Evolutionary conservation across 92 coral and sea anemone species (phyloP).

Genomic region (Phenganax stokvisi): DNA sequence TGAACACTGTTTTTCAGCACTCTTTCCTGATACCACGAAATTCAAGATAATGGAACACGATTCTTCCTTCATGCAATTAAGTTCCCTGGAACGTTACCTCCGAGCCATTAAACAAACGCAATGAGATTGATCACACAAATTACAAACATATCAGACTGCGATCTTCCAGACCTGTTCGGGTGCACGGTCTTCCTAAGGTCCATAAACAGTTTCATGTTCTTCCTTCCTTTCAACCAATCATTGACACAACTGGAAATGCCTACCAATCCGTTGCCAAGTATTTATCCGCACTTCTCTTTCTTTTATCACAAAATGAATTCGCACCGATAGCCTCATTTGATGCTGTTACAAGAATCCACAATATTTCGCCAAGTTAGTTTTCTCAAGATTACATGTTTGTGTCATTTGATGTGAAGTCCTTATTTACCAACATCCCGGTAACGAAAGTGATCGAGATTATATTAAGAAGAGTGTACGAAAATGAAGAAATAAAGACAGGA

Average conservation of each 20-base stretch:
- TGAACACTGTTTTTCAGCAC: not conserved
- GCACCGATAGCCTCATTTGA: conserved; percentile 20
- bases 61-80: not conserved
- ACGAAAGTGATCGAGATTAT: too few species aligned
- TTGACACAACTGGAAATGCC: conserved; percentile 23
- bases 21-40: conserved; percentile 9
- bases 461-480: not conserved
- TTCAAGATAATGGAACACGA: not conserved
- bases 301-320: conserved; percentile 32
- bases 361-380: not conserved
- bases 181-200: conserved; percentile 2
- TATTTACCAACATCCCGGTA: not conserved
- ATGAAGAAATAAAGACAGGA: conserved; percentile 31
- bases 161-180: conserved; percentile 2
- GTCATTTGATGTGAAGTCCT: not conserved
- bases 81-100: not conserved
- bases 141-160: not conserved
- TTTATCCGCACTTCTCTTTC: not conserved
- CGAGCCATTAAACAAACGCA: not conserved
- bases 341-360: conserved; percentile 10
- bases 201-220: conserved; percentile 5
- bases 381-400: not conserved
- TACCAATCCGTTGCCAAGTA: conserved; percentile 19
- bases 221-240: conserved; percentile 6
- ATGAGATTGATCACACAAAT: not conserved